These are phyloP conservation scores for Acrobasis suavella DNA, from an alignment of 2,888 invertebrate genomes.

Conservation along the genomic window DNA sequence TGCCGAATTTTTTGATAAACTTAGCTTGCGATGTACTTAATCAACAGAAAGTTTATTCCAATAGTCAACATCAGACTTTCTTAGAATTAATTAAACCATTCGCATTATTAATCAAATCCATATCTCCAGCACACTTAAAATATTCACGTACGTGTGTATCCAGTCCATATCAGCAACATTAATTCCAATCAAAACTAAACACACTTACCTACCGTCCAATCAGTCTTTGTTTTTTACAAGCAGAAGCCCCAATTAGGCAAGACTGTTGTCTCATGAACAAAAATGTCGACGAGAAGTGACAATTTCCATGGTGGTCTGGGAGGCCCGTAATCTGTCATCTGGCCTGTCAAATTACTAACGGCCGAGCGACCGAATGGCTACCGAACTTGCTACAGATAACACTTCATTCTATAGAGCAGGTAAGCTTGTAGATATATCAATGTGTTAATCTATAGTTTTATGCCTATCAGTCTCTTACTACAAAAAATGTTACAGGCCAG, in stretches of 20 bases:
- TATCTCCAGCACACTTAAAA: constrained; percentile 7
- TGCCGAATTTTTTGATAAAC: neutral
- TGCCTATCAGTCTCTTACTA: constrained; percentile 36
- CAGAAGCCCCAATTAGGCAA: constrained; percentile 71
- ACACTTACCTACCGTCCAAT: constrained; percentile 9
- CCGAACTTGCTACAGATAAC: constrained; percentile 80
- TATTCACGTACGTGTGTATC: neutral
- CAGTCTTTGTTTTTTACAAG: constrained; percentile 29
- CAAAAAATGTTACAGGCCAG: constrained; percentile 1
- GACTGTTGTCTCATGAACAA: constrained; percentile 64
- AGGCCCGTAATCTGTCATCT: constrained; percentile 79
- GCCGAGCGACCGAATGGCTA: constrained; percentile 80
- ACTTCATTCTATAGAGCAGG: constrained; percentile 56
- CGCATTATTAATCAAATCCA: constrained; percentile 11
- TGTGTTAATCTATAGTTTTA: constrained; percentile 22
- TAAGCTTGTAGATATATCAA: constrained; percentile 30
- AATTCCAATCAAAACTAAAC: constrained; percentile 19
- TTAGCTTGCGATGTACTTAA: neutral
- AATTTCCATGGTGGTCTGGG: constrained; percentile 75
- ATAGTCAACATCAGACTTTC: constrained; percentile 2
- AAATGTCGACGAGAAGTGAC: constrained; percentile 67
- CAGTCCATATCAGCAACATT: constrained; percentile 12
- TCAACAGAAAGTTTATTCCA: neutral
- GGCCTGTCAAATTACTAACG: constrained; percentile 83
- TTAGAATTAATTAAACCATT: constrained; percentile 8